phyloP scores from a whole-genome alignment of 2,888 invertebrate species.

The Julus scandinavius region DNA sequence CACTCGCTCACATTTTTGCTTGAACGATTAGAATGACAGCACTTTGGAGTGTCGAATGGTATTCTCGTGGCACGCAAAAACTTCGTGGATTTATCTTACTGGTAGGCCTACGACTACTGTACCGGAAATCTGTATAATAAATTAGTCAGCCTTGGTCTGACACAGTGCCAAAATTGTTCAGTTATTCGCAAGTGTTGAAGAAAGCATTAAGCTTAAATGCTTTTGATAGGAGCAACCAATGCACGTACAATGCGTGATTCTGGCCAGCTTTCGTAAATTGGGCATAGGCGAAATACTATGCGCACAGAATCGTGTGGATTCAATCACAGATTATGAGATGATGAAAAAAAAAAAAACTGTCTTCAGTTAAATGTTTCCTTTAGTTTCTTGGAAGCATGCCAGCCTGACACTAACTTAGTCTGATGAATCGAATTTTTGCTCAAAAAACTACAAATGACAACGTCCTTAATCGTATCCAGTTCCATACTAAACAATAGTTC shows the following conservation, averaged over 20 bases:
- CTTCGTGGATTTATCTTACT: background rate
- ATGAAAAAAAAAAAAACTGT: background rate
- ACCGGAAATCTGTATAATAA: slow-evolving; percentile 44
- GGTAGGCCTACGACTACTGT: background rate
- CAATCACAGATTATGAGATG: slow-evolving; percentile 36
- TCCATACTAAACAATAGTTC: background rate
- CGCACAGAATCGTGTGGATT: background rate
- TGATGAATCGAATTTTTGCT: slow-evolving; percentile 39
- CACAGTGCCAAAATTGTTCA: slow-evolving; percentile 34
- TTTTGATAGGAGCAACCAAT: slow-evolving; percentile 35
- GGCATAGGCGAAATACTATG: background rate
- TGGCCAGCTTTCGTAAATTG: slow-evolving; percentile 36
- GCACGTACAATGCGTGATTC: slow-evolving; percentile 8
- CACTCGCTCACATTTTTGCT: background rate
- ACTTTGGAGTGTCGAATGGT: background rate
- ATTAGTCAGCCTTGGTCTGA: slow-evolving; percentile 40
- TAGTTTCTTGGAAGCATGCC: slow-evolving; percentile 4
- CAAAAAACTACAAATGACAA: background rate
- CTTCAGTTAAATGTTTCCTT: slow-evolving; percentile 36
- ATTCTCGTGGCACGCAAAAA: background rate
- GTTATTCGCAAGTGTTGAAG: slow-evolving; percentile 15
- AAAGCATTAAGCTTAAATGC: slow-evolving; percentile 36
- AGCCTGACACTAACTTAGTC: slow-evolving; percentile 1
- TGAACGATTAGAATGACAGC: background rate
- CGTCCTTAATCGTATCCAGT: background rate